Evolutionary conservation across 2,113 vertebrate genomes (phyloP).

Genomic region (Urocynchramus pylzowi): DNA sequence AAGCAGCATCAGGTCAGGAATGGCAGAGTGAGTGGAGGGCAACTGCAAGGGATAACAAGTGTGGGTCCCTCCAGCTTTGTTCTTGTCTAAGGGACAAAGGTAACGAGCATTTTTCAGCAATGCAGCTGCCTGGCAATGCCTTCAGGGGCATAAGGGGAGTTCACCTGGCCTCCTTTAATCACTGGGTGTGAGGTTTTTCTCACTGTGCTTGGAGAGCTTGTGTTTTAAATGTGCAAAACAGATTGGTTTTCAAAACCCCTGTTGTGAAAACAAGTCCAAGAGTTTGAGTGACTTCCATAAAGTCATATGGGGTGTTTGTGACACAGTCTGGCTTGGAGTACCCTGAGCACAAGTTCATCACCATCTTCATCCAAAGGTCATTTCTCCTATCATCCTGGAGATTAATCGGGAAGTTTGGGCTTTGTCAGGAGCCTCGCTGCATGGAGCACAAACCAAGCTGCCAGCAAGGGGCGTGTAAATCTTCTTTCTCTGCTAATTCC

Average conservation of each 20-base stretch:
- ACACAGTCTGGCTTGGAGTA: not conserved
- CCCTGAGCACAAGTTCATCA: not conserved
- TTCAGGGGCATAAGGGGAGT: not conserved
- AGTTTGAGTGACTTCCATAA: not conserved
- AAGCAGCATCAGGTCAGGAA: not conserved
- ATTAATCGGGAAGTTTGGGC: not conserved
- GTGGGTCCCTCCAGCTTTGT: not conserved
- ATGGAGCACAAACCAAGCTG: not conserved
- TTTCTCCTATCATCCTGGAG: not conserved
- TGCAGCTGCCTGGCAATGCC: not conserved
- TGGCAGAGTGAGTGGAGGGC: not conserved
- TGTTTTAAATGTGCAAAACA: not conserved
- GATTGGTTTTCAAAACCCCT: accelerated
- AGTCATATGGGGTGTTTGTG: not conserved
- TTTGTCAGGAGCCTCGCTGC: not conserved
- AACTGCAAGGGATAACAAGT: not conserved
- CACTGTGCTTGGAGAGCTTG: not conserved
- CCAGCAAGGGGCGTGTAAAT: not conserved
- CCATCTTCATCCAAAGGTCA: not conserved
- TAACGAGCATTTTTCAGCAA: not conserved
- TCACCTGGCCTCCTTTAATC: not conserved
- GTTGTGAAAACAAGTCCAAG: not conserved
- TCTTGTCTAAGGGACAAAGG: not conserved
- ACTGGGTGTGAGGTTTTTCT: not conserved
- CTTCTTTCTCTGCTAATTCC: not conserved